Evolutionary conservation across 2,888 invertebrate species (phyloP).

Genomic region (Plemyria rubiginata): DNA sequence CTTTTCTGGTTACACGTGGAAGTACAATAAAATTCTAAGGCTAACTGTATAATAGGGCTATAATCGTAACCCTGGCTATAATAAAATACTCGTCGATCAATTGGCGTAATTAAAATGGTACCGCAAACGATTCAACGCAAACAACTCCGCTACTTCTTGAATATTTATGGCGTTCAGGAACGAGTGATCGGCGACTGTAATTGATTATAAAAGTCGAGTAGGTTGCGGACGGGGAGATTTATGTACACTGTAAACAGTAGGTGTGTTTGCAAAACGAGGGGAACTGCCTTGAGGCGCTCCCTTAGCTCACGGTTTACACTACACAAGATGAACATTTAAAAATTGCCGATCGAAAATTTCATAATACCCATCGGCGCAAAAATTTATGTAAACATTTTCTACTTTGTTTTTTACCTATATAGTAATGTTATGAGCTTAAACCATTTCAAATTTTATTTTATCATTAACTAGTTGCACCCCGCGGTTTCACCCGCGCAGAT

Average conservation of each 20-base stretch:
- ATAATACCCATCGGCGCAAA: not conserved
- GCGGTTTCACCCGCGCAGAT: no score
- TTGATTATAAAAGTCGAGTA: constrained; percentile 78
- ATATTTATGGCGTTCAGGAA: constrained; percentile 67
- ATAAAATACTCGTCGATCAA: constrained; percentile 62
- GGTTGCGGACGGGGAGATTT: constrained; percentile 71
- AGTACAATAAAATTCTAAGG: constrained; percentile 38
- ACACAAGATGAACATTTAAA: not conserved
- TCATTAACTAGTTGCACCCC: no score
- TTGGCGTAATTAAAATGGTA: constrained; percentile 66
- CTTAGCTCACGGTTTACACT: constrained; percentile 1
- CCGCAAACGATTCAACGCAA: constrained; percentile 63
- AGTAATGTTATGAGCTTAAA: no score
- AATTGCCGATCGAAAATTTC: not conserved
- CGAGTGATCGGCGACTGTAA: constrained; percentile 72
- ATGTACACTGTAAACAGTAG: constrained; percentile 66
- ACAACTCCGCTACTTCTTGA: constrained; percentile 64
- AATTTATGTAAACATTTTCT: no score
- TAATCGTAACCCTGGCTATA: constrained; percentile 50
- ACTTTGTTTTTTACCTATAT: no score
- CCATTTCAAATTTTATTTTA: not conserved
- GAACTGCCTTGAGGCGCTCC: constrained; percentile 19
- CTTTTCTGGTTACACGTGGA: constrained; percentile 34
- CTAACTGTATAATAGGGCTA: constrained; percentile 46
- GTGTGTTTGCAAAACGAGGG: constrained; percentile 40